Base-by-base conservation (phyloP, 2,113 vertebrate species). In the Sylvilagus bachmani region DNA sequence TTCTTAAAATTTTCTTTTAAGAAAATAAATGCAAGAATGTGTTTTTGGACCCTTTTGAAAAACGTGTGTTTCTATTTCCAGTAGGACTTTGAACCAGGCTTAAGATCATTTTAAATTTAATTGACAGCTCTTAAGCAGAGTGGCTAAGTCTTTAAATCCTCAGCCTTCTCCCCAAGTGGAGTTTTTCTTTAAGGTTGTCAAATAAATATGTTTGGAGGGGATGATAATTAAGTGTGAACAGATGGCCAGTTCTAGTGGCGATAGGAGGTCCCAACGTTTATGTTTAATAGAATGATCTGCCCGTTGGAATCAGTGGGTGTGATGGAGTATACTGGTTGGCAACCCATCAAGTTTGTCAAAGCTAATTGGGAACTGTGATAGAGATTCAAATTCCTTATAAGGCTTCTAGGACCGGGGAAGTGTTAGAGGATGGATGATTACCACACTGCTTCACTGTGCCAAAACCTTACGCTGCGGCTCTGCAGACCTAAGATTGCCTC, bases 211-310 rank as follows among this genome's bases (percentile, higher is more conserved):
- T 87, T 95, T 95, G 51, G 31, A 29, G 64, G 95, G 64, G 83
- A 96, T 84, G 71, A 49, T 96, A 92, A 97, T 95, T 97, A 95
- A 95, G 94, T 96, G 86, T 84, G 96, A 97, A 96, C 94, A 97
- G 94, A 97, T 97, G 97, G 91, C 12, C 27, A 14, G 75, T 96
- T 95, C 94, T 77, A 93, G 84, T 89, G 93, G 86, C 94, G 93
- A 93, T 96, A 93, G 86, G 93, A 93, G 95, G 89, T 88, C 88
- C 88, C 49, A 38, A 21, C 75, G 33, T 97, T 97, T 97, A 91
- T 71, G n/a, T 96, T 94, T 91, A 93, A 84, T 74, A 69, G 36
- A 95, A 89, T 62, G 83, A 90, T 89, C 90, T 96, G 93, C 73
- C 83, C 79, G 83, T 58, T 96, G 80, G 70, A 95, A 69, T 74